Evolutionary conservation across 2,888 invertebrate genomes (phyloP), one percentile per base, ranked within the genome.

Genomic region (Drosophila austrosaltans): DNA sequence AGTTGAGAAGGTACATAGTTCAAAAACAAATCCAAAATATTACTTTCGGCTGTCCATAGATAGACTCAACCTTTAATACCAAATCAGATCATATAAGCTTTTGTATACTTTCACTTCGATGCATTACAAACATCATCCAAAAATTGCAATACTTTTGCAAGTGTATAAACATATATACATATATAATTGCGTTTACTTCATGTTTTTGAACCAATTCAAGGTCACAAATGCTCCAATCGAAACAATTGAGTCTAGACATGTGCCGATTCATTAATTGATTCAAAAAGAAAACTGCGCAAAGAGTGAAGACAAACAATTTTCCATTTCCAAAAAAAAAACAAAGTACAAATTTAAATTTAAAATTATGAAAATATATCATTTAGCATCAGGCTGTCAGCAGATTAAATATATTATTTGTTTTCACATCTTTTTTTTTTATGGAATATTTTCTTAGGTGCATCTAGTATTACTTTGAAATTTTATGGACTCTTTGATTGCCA

Each of bases 191-290:
- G 57, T 8, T 57, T 56, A 44, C 56, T 72, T 58, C 60, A 72
- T 59, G 39, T 39, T 44, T 16, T 44, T 72, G 74, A 10, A 44
- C 72, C 32, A 20, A 36, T 56, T 36, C 59, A 72, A 72, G 72
- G 72, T 68, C 63, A 68, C 30, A 16, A 36, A 36, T 40, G 4
- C 36, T 56, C 30, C 16, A 16, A 30, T 10, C 36, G 40, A 28
- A 20, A 12, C 3, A 69, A 65, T 54, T 59, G 39, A 48, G 20
- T n/a, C 44, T 73, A 59, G 74, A 59, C 67, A 67, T 25, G 67
- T 32, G 10, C 32, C 53, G 53, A 53, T 58, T 7, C n/a, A 40
- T 58, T 58, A 58, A 58, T 58, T 58, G 40, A 58, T 58, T 58
- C 39, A 22, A 39, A 40, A 58, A 42, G 25, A 28, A 59, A 39